Percentiles rank a stretch among this genome's conserved stretches.
Evolutionary conservation across 2,888 invertebrate species (phyloP).

Genomic region (Ennomos erosarius): DNA sequence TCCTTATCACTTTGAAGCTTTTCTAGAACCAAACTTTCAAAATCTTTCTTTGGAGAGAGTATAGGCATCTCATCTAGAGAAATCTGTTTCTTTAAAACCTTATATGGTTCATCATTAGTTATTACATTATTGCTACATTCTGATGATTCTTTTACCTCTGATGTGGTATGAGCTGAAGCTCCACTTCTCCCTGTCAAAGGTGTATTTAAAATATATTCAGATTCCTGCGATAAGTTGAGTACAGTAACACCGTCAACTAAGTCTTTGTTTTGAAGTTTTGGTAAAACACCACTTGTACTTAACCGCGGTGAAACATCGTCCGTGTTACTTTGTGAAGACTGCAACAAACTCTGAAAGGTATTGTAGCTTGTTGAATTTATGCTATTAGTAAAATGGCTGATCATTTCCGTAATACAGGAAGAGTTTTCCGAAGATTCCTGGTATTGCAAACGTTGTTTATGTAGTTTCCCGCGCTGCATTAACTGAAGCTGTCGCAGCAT

Average conservation of each 20-base stretch:
- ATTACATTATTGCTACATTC: slow-evolving; percentile 26
- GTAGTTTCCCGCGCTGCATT: slow-evolving; percentile 75
- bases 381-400: slow-evolving; percentile 75
- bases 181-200: slow-evolving; percentile 61
- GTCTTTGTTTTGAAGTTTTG: slow-evolving; percentile 62
- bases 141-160: slow-evolving; percentile 5
- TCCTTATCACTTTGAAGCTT: slow-evolving; percentile 76
- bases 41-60: slow-evolving; percentile 82
- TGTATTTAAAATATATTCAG: slow-evolving; percentile 64
- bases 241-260: slow-evolving; percentile 76
- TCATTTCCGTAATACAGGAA: slow-evolving; percentile 71
- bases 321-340: slow-evolving; percentile 57
- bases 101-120: slow-evolving; percentile 32
- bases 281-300: slow-evolving; percentile 47
- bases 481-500: slow-evolving; percentile 71
- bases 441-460: slow-evolving; percentile 71
- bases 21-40: slow-evolving; percentile 85
- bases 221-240: slow-evolving; percentile 75
- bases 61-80: slow-evolving; percentile 74
- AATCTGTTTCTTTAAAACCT: slow-evolving; percentile 68
- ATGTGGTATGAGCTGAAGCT: slow-evolving; percentile 45
- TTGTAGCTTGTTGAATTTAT: slow-evolving; percentile 75
- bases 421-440: slow-evolving; percentile 66
- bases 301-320: slow-evolving; percentile 51
- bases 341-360: slow-evolving; percentile 73